Base-by-base conservation (phyloP, 2,888 invertebrate genomes). In the Drosophila paramelanica region DNA sequence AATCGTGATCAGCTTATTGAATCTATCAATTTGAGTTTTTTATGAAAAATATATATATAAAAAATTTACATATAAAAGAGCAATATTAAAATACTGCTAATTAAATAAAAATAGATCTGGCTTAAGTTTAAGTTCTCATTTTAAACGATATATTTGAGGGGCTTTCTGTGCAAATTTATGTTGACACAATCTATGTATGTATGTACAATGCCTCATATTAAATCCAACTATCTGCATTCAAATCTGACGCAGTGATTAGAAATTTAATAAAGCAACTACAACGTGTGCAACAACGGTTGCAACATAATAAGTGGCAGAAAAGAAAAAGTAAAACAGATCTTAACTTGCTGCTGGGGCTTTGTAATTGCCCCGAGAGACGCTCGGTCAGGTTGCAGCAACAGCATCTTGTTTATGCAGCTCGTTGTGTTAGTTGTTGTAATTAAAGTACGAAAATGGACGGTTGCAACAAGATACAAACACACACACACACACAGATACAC, bases 371-470 rank as follows among this genome's bases (percentile, higher is more conserved):
- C 14, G 27, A 50, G 74, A 55, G 75, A 39, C 27, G 56, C 25
- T 38, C 10, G 43, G 57, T 66, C 77, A 51, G 59, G 67, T 33
- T 70, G 57, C 68, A 45, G 36, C n/a, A 43, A 31, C 38, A 49
- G 38, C 33, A 33, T 59, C 65, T 69, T 78, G 61, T 74, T 76
- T 49, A 58, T 74, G 79, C 59, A 74, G 79, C 76, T 74, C 75
- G 76, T 79, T 79, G 62, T 78, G 70, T 79, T 88, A 74, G 88
- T 79, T 88, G 77, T 88, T 85, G 88, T 86, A 83, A 83, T 83
- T 88, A 83, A 88, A 88, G 83, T 86, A 75, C 83, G 64, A 68
- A 79, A 88, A 85, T 79, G 83, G 65, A 72, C 80, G 80, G 71
- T 77, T 84, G 68, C 67, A 75, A 79, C 62, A 58, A 68, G 57